Evolutionary conservation across 2,888 invertebrate genomes (phyloP), one percentile per base, ranked within the genome.

Genomic region (Cataglyphis livida): DNA sequence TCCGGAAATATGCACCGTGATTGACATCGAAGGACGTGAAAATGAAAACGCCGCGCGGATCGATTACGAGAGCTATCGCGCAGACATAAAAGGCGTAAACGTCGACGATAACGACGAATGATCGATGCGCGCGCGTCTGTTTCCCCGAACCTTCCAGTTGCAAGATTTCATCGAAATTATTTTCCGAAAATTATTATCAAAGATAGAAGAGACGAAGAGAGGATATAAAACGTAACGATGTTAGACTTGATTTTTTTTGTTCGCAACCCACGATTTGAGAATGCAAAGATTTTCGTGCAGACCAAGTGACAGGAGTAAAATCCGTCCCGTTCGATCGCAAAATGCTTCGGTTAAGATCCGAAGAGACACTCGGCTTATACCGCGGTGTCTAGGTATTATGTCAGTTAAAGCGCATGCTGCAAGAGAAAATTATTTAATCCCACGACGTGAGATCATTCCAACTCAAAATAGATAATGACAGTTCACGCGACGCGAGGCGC

Each of bases 381-480:
- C 66, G 28, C 32, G 38, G 18, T 51, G 18, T 28, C 6, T 38
- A 21, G 35, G 48, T 83, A 85, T 88, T 85, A 87, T 89, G 85
- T 86, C 86, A 78, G 74, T 21, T 18, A 21, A 57, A 12, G 12
- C 41, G 48, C 81, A 81, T 65, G 61, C 51, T 78, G 35, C 28
- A 76, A 44, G 48, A n/a, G 48, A 51, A 57, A 90, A 85, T 88
- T 87, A 88, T 76, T 90, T 85, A 84, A 90, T 82, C 44, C 76
- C 84, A 65, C 51, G 7, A 57, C 28, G 85, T 90, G 90, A 90
- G 87, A 83, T 90, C 89, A 90, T 82, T 81, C 54, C 32, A 25
- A 65, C 87, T 88, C 86, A 76, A 89, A 90, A 91, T 91, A 91
- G 74, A 54, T 35, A 86, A 79, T 91, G 91, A 90, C 89, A 85